Conservation (phyloP, 2,888 invertebrate genomes). For the Nebria salina region DNA sequence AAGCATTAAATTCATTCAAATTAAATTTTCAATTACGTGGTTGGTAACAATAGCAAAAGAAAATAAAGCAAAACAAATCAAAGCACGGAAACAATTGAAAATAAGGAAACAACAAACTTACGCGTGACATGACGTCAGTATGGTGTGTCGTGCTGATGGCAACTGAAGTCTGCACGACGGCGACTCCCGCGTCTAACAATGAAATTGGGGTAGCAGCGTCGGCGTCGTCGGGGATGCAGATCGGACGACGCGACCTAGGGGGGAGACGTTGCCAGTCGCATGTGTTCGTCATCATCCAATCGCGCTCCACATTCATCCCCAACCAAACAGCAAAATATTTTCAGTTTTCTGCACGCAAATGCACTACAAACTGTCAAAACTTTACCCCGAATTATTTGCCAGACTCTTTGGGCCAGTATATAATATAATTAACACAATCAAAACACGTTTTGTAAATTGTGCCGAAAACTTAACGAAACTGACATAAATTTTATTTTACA, state of each 20-base stretch:
- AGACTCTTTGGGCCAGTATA: neutral
- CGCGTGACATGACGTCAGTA: slow-evolving; percentile 39
- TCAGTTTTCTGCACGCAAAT: slow-evolving; percentile 30
- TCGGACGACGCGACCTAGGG: slow-evolving; percentile 60
- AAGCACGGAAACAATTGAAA: slow-evolving; percentile 4
- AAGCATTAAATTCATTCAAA: neutral
- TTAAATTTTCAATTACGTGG: neutral
- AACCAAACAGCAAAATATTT: slow-evolving; percentile 11
- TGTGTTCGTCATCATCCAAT: slow-evolving; percentile 43
- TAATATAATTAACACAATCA: slow-evolving; percentile 36
- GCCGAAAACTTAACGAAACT: slow-evolving; percentile 14
- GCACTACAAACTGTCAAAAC: slow-evolving; percentile 40
- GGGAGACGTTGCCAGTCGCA: slow-evolving; percentile 51
- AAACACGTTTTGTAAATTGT: slow-evolving; percentile 16
- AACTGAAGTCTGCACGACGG: slow-evolving; percentile 12
- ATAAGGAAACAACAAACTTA: slow-evolving; percentile 31
- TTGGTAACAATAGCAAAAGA: neutral
- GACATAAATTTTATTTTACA: neutral
- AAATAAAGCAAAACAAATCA: neutral
- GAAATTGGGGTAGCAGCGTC: slow-evolving; percentile 47
- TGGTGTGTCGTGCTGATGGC: slow-evolving; percentile 18
- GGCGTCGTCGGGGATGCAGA: slow-evolving; percentile 58
- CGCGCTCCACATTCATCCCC: slow-evolving; percentile 53
- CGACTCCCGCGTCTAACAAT: slow-evolving; percentile 36
- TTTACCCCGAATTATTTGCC: slow-evolving; percentile 19